Evolutionary conservation across 2,888 invertebrate species (phyloP), one percentile per base, ranked within the genome.

Genomic region (Altica lythri): DNA sequence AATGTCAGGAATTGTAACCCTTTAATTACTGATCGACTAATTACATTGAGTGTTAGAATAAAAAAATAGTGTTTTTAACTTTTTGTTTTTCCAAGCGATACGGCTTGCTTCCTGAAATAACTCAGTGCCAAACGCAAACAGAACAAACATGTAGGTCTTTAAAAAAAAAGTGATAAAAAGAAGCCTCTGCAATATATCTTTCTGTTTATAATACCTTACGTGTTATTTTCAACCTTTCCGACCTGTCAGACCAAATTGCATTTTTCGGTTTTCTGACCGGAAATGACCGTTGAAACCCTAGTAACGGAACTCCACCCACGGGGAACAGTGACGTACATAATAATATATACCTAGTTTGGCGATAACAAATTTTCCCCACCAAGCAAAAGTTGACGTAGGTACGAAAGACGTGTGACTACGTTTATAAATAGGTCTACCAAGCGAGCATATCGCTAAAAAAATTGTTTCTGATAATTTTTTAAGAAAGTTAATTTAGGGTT

Each of bases 231-330:
- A 67, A 65, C 66, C 65, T 65, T 60, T 59, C 56, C 53, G 65
- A 64, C 63, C 66, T 67, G 67, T 63, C 65, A 60, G 62, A 53
- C 50, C 55, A 67, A 66, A 68, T 68, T 66, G 63, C 68, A 67
- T 69, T 70, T 70, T 70, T 69, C 63, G 67, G 68, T 67, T 66
- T 69, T 67, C 66, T 66, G 58, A 66, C 70, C 68, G 69, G 70
- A 70, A 70, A 70, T 70, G 70, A 69, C 68, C 63, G 62, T 57
- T 53, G 70, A 70, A 68, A 57, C 70, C 69, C 54, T 64, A 65
- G 40, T 47, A 17, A 17, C 18, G 27, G 30, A 50, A 45, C 40
- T 42, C 50, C 50, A 42, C 51, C 51, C 38, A 51, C 35, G 8
- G 30, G 25, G 25, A 32, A 2, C 53, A 53, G 46, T 46, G 46